Conservation (phyloP, 2,797 vertebrate genomes). For the Pseudotriccus pelzelni region DNA sequence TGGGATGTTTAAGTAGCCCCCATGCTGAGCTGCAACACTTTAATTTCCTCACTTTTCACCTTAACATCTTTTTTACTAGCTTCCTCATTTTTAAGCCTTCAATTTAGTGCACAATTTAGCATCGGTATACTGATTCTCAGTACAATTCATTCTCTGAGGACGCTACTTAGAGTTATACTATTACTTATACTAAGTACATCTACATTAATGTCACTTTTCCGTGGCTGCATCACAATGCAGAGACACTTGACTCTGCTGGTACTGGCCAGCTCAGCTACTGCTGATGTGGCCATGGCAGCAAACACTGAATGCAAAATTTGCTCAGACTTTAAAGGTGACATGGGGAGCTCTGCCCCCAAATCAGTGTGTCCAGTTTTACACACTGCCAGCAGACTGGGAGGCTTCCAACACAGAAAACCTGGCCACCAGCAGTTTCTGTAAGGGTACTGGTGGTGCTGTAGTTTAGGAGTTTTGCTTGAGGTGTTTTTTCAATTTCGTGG, state of each 20-base stretch:
- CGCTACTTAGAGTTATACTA: constrained; percentile 8
- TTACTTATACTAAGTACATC: constrained; percentile 30
- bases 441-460: background rate
- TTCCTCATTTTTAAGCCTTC: constrained; percentile 65
- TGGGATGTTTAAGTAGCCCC: constrained; percentile 64
- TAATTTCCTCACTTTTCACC: constrained; percentile 72
- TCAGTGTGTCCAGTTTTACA: background rate
- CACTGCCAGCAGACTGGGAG: background rate
- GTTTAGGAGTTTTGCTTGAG: background rate
- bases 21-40: constrained; percentile 64
- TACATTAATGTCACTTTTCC: constrained; percentile 18
- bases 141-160: constrained; percentile 53
- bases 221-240: background rate
- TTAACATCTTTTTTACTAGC: constrained; percentile 70
- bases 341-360: background rate
- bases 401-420: background rate
- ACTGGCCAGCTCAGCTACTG: background rate
- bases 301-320: background rate
- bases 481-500: background rate
- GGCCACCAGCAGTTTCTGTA: background rate
- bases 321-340: background rate
- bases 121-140: background rate
- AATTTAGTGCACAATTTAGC: constrained; percentile 69
- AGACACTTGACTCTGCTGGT: background rate
- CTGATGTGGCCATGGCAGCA: accelerated